A percentile compares a stretch with the other conserved stretches of the same genome.
These are phyloP conservation scores for Lasiommata megera DNA, from an alignment of 2,888 invertebrate genomes.

Conservation along the genomic window DNA sequence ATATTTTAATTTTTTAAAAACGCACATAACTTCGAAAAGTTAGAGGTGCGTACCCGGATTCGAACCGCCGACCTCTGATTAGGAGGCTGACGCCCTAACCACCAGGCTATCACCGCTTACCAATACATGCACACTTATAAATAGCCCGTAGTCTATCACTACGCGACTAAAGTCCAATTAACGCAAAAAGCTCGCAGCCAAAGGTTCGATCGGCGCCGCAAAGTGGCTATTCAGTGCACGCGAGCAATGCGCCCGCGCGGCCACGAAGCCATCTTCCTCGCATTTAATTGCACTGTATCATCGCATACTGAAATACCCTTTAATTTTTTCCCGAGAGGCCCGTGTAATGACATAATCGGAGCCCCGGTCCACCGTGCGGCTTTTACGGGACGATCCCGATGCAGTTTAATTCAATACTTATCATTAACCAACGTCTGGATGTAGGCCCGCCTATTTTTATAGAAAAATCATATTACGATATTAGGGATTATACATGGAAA, in stretches of 20 bases:
- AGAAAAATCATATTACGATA: too few relatives aligned
- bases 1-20: too few relatives aligned
- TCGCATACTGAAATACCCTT: slow-evolving; percentile 78
- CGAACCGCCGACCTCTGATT: too few relatives aligned
- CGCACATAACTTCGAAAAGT: too few relatives aligned
- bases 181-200: slow-evolving; percentile 29
- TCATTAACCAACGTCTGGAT: slow-evolving; percentile 12
- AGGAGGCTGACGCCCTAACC: too few relatives aligned
- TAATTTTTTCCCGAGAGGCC: slow-evolving; percentile 57
- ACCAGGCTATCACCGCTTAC: too few relatives aligned
- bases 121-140: not conserved
- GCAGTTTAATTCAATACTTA: slow-evolving; percentile 39
- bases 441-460: too few relatives aligned
- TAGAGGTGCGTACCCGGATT: too few relatives aligned
- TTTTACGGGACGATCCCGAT: slow-evolving; percentile 27
- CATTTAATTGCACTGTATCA: slow-evolving; percentile 76
- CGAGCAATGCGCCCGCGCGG: slow-evolving; percentile 39
- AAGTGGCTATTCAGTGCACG: slow-evolving; percentile 35
- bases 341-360: slow-evolving; percentile 76
- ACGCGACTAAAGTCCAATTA: slow-evolving; percentile 32
- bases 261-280: slow-evolving; percentile 40
- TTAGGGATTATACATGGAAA: too few relatives aligned
- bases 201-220: slow-evolving; percentile 35
- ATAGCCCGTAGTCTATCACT: slow-evolving; percentile 16
- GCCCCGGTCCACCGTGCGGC: slow-evolving; percentile 42